Evolutionary conservation across 2,888 invertebrate genomes (phyloP), one percentile per base, ranked within the genome.

Genomic region (Vannuccia rotundouncinata): DNA sequence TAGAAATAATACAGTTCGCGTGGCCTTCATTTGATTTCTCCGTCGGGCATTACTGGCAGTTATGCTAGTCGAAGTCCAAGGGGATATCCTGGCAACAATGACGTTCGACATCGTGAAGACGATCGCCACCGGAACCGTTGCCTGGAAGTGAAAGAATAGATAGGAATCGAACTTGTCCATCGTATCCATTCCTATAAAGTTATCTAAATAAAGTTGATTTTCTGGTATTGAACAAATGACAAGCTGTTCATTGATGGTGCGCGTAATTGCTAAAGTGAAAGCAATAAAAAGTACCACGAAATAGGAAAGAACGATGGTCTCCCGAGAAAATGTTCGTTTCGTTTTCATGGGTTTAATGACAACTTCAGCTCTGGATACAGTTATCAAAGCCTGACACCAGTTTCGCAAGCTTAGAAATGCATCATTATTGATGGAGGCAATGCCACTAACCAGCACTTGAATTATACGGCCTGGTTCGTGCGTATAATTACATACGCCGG

Each of bases 1-100:
- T 22, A 75, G 31, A 29, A 75, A 31, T 2, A 75, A 29, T 2
- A 31, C 75, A 22, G 75, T 75, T 5, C 75, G 75, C 2, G 75
- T 75, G 17, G 75, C 75, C 31, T 75, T 75, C 75, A 75, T 31
- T 22, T 75, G 75, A 75, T 75, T 75, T 2, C 75, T 22, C n/a
- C 31, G 75, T 2, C 75, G 29, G 2, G 17, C 30, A 31, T 31
- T 29, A 29, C 1, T 25, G 17, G 75, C 75, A 2, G 25, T 31
- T 5, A 31, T 31, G 1, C 2, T 29, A 2, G 31, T 29, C 28
- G 75, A 75, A 29, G 29, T 17, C 75, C 75, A 75, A 29, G 75
- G 75, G 5, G 30, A 10, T 5, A 75, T 75, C n/a, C 29, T 10
- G 13, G 31, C 5, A 10, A 75, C 75, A 75, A 75, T 75, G 28